Percentiles rank a stretch among this genome's conserved stretches.
Evolutionary conservation across 2,888 invertebrate species (phyloP).

Genomic region (Lasius platythorax): DNA sequence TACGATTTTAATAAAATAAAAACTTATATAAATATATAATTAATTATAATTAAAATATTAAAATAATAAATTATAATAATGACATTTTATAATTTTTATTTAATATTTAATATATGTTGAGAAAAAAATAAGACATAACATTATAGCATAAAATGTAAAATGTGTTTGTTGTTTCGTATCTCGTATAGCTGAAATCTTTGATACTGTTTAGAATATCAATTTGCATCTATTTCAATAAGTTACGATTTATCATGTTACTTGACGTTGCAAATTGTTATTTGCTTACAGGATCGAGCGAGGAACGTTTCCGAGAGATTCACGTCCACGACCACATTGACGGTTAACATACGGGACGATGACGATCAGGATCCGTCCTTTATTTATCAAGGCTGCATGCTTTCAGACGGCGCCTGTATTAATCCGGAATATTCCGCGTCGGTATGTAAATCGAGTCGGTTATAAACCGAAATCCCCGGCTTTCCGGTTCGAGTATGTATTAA

Average conservation of each 20-base stretch:
- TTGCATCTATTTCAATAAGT: neutral
- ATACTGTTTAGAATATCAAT: neutral
- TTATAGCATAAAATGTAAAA: neutral
- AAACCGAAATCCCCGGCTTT: neutral
- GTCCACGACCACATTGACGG: conserved; percentile 94
- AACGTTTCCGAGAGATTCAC: conserved; percentile 92
- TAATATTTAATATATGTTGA: neutral
- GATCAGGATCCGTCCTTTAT: conserved; percentile 97
- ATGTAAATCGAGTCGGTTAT: conserved; percentile 83
- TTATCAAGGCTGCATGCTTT: conserved; percentile 93
- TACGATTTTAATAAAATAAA: neutral
- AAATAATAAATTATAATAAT: neutral
- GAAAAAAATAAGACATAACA: neutral
- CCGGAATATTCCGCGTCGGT: conserved; percentile 95
- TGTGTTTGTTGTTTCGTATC: neutral
- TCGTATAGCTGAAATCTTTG: neutral
- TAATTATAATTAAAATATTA: neutral
- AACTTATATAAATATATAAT: neutral
- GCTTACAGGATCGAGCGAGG: conserved; percentile 93
- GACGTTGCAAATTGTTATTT: conserved; percentile 40
- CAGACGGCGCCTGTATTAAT: conserved; percentile 94
- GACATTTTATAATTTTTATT: neutral
- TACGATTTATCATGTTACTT: neutral
- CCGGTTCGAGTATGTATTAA: neutral
- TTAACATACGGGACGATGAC: conserved; percentile 95